Conservation (phyloP, 2,113 vertebrate genomes). For the Megalops atlanticus region DNA sequence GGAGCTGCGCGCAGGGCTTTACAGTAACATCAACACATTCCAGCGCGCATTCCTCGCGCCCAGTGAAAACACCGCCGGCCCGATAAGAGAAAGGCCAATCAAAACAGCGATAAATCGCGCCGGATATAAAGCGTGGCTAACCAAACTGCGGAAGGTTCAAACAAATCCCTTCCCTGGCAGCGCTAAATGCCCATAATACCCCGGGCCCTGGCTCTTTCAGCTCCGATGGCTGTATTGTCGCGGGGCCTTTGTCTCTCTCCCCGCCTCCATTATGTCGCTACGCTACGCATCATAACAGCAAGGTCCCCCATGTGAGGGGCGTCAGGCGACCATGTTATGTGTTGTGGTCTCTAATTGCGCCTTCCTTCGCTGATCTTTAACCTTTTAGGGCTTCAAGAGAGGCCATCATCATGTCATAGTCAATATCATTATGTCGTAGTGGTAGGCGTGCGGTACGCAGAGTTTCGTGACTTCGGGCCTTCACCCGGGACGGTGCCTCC, state of each 20-base stretch:
- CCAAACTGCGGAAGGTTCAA: conserved; percentile 45
- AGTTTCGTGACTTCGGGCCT: too few relatives aligned
- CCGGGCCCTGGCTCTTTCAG: conserved; percentile 40
- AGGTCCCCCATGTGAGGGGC: not conserved
- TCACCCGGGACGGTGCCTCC: too few relatives aligned
- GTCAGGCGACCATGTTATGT: too few relatives aligned
- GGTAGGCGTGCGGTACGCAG: too few relatives aligned
- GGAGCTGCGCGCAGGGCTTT: conserved; percentile 51
- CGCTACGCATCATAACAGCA: not conserved
- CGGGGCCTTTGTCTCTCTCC: conserved; percentile 24
- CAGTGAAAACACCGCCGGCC: conserved; percentile 55
- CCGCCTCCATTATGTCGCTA: not conserved
- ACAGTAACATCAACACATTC: conserved; percentile 64
- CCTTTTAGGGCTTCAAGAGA: too few relatives aligned
- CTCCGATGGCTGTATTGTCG: conserved; percentile 44
- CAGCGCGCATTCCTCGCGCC: conserved; percentile 52
- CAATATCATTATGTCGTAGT: too few relatives aligned
- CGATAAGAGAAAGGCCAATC: conserved; percentile 59
- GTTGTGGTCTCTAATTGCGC: too few relatives aligned
- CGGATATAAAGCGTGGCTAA: conserved; percentile 56
- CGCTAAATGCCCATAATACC: conserved; percentile 47
- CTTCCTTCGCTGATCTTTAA: too few relatives aligned
- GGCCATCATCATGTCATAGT: too few relatives aligned
- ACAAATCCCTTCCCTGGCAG: conserved; percentile 52
- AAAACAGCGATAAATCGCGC: conserved; percentile 57